Percentiles rank a stretch among this genome's conserved stretches.
Conservation (phyloP, 2,888 invertebrate genomes). For the Himalopsyche kuldschensis region DNA sequence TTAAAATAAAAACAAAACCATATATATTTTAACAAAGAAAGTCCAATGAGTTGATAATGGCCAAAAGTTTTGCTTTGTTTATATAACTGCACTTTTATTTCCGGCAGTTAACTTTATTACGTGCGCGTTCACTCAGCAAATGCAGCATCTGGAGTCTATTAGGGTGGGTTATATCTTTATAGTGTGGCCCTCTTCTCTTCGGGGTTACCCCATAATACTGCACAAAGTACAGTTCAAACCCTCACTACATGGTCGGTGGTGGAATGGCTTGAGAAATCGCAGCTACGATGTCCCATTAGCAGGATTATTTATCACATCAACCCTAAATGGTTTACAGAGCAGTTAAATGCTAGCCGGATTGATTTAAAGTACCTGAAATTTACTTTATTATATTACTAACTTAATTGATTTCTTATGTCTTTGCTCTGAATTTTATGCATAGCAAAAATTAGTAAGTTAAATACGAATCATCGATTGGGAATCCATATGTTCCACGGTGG, state of each 20-base stretch:
- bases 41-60: too few relatives aligned
- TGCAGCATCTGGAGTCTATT: conserved; percentile 35
- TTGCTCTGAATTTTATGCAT: too few relatives aligned
- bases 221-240: not conserved
- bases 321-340: not conserved
- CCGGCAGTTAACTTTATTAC: not conserved
- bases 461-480: too few relatives aligned
- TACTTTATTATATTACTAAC: too few relatives aligned
- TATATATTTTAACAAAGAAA: too few relatives aligned
- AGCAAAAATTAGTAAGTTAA: too few relatives aligned
- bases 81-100: not conserved
- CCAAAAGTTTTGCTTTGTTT: not conserved
- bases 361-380: not conserved
- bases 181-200: not conserved
- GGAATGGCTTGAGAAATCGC: not conserved
- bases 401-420: too few relatives aligned
- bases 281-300: not conserved
- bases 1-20: too few relatives aligned
- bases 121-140: conserved; percentile 13
- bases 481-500: too few relatives aligned
- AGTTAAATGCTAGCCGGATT: not conserved
- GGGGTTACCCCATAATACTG: not conserved
- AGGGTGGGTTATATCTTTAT: conserved; percentile 19
- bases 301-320: not conserved
- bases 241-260: not conserved